Conservation (phyloP, 35 echinoderm and acorn worm genomes). For the Strongylocentrotus purpuratus region DNA sequence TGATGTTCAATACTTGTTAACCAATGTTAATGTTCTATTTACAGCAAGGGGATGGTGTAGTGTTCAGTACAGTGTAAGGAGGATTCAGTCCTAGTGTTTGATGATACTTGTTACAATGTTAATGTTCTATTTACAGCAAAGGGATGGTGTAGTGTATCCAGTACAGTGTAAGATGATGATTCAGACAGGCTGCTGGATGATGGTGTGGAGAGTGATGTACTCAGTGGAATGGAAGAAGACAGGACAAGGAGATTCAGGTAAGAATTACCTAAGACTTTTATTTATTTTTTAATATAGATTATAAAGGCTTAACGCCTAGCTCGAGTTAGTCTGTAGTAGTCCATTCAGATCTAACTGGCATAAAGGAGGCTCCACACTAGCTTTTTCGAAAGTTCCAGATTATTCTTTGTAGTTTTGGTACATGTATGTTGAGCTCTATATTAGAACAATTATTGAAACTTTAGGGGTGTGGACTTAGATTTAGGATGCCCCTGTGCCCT, state of each 20-base stretch:
- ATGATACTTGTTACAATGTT: constrained; percentile 16
- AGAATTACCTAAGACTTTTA: neutral
- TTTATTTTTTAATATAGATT: neutral
- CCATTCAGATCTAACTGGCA: neutral
- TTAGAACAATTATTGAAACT: neutral
- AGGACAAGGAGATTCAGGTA: neutral
- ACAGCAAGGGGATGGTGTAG: neutral
- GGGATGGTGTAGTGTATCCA: constrained; percentile 81
- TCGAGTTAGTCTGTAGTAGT: neutral
- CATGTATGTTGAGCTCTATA: neutral
- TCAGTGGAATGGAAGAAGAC: constrained; percentile 60
- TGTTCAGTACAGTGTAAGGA: neutral
- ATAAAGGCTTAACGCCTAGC: neutral
- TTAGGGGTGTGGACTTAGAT: too few species aligned
- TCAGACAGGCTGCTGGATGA: constrained; percentile 88
- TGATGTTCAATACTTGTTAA: neutral
- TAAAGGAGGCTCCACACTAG: neutral
- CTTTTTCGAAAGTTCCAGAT: neutral
- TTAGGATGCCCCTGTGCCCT: too few species aligned
- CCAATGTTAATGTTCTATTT: too few species aligned
- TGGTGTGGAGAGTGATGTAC: constrained; percentile 79
- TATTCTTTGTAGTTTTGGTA: neutral
- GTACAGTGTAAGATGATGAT: constrained; percentile 87
- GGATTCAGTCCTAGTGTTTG: too few species aligned
- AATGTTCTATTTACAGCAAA: too few species aligned